Evolutionary conservation across 2,113 vertebrate species (phyloP).

Genomic region (Eurystomus gularis): DNA sequence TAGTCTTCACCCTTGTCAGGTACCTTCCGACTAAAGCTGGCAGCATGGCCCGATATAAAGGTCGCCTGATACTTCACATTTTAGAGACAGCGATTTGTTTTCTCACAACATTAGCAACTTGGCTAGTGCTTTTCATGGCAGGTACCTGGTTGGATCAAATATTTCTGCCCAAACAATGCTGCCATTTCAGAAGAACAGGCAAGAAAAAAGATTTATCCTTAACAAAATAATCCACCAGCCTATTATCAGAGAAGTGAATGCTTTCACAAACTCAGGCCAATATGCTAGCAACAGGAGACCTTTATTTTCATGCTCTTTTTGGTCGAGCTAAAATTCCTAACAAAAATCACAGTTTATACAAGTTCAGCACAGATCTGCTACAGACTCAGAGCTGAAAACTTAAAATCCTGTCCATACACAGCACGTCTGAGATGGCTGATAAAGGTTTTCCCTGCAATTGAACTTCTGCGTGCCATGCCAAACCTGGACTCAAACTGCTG

Average conservation of each 20-base stretch:
- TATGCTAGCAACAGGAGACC: neutral
- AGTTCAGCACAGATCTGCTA: conserved; percentile 11
- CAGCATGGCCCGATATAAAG: neutral
- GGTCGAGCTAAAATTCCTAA: neutral
- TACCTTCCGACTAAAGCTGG: neutral
- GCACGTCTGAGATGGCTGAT: neutral
- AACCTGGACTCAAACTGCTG: neutral
- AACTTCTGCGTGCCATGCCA: neutral
- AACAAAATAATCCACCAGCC: neutral
- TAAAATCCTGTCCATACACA: neutral
- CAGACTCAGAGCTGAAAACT: neutral
- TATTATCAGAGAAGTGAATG: neutral
- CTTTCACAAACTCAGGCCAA: neutral
- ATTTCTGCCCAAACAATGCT: neutral
- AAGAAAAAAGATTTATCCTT: neutral
- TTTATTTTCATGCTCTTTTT: neutral
- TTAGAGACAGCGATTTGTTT: neutral
- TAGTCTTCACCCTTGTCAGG: neutral
- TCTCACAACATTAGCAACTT: neutral
- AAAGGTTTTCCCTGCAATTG: neutral
- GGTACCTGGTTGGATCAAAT: neutral
- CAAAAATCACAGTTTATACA: neutral
- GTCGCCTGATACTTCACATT: neutral
- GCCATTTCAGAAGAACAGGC: neutral
- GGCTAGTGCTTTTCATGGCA: neutral